Percentiles rank a stretch among this genome's conserved stretches.
phyloP scores from a whole-genome alignment of 2,888 invertebrate genomes.

The Empis stercorea region DNA sequence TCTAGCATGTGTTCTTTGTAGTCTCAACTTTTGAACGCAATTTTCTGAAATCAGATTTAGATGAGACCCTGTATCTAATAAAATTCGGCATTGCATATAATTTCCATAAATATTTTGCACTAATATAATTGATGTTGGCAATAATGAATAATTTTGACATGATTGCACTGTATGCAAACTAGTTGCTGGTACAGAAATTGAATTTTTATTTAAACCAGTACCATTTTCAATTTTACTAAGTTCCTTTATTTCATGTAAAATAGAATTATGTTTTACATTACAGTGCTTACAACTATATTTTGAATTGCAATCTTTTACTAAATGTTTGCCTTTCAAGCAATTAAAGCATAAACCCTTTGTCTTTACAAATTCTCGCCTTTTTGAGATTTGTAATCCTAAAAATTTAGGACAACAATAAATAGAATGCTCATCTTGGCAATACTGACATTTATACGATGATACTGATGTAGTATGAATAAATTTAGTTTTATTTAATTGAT shows the following conservation, averaged over 20 bases:
- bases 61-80: conserved; percentile 6
- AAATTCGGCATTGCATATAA: conserved; percentile 1
- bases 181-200: not conserved
- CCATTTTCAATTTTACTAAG: not conserved
- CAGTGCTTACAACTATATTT: conserved; percentile 4
- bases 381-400: not conserved
- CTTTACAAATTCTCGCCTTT: conserved; percentile 6
- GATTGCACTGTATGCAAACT: not conserved
- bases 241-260: conserved; percentile 1
- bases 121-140: conserved; percentile 6
- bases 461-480: not conserved
- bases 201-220: not conserved
- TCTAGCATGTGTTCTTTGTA: conserved; percentile 2
- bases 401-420: not conserved
- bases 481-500: not conserved
- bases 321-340: conserved; percentile 3
- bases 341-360: conserved; percentile 2
- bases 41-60: conserved; percentile 5
- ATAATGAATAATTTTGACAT: not conserved
- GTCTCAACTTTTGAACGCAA: not conserved
- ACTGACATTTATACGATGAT: not conserved
- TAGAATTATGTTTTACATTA: conserved; percentile 3
- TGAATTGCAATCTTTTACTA: conserved; percentile 3
- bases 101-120: not conserved
- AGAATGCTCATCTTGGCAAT: not conserved